Percentiles rank a stretch among this genome's conserved stretches.
Evolutionary conservation across 2,113 vertebrate species (phyloP).

Genomic region (Dipodomys merriami): DNA sequence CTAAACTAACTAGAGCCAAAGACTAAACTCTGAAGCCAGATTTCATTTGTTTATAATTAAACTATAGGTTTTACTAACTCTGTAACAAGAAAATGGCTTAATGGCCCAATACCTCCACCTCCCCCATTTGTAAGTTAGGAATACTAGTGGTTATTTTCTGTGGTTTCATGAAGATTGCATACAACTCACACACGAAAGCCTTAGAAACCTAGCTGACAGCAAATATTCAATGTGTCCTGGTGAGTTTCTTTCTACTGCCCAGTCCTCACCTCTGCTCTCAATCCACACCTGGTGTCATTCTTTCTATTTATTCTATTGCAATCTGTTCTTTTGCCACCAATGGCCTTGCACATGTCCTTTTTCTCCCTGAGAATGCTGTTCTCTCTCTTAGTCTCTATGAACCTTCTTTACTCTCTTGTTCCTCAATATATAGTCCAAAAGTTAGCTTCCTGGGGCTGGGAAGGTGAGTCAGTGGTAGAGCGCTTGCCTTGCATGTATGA

Average conservation of each 20-base stretch:
- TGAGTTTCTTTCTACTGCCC: not conserved
- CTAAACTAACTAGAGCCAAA: not conserved
- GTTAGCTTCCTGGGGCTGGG: not conserved
- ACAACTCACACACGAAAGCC: not conserved
- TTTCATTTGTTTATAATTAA: not conserved
- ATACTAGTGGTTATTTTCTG: not conserved
- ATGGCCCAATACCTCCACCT: not conserved
- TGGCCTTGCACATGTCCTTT: not conserved
- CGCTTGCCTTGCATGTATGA: too few relatives aligned
- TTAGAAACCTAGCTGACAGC: not conserved
- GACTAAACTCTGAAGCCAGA: not conserved
- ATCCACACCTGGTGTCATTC: not conserved
- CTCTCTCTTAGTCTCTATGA: not conserved
- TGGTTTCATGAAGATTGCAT: not conserved
- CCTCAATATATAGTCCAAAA: not conserved
- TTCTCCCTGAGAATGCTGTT: not conserved
- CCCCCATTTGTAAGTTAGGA: not conserved
- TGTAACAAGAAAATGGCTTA: not conserved
- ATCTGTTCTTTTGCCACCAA: not conserved
- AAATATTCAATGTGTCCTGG: not conserved
- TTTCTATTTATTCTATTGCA: not conserved
- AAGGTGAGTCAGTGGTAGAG: too few relatives aligned
- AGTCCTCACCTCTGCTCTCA: not conserved
- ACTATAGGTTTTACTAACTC: not conserved
- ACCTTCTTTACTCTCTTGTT: not conserved